Percentiles rank a stretch among this genome's conserved stretches.
phyloP scores from a whole-genome alignment of 2,113 vertebrate species.

The Ochotona curzoniae region DNA sequence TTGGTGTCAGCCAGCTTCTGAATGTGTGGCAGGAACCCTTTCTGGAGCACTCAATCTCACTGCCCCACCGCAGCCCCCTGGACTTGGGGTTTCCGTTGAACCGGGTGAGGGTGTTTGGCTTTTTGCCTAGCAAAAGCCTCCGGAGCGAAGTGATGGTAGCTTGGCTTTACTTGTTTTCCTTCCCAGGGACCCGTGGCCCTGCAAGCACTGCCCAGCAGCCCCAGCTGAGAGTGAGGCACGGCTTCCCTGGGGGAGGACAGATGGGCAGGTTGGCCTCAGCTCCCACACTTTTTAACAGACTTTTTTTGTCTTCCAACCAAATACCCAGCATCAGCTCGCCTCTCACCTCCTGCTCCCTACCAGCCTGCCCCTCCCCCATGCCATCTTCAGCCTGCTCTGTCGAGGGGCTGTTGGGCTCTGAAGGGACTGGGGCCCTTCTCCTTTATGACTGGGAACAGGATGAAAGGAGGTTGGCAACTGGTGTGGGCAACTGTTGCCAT shows the following conservation, averaged over 20 bases:
- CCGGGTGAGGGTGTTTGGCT: background rate
- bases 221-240: background rate
- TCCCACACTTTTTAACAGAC: conserved; percentile 49
- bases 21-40: background rate
- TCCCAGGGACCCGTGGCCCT: conserved; percentile 26
- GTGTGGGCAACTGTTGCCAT: conserved; percentile 85
- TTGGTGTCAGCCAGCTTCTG: background rate
- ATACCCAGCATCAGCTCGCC: background rate
- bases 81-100: conserved; percentile 40
- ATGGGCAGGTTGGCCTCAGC: conserved; percentile 66
- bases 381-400: background rate
- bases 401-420: conserved; percentile 10
- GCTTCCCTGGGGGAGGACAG: conserved; percentile 63
- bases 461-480: conserved; percentile 81
- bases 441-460: conserved; percentile 71
- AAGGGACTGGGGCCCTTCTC: conserved; percentile 42
- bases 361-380: background rate
- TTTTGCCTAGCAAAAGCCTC: conserved; percentile 1
- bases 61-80: background rate
- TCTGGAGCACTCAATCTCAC: background rate
- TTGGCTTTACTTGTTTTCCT: background rate
- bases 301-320: conserved; percentile 78
- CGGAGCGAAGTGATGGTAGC: background rate
- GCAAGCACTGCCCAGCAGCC: conserved; percentile 53
- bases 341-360: background rate